Percentiles rank a stretch among this genome's conserved stretches.
Conservation (phyloP, 2,888 invertebrate genomes). For the Apamea sordens region DNA sequence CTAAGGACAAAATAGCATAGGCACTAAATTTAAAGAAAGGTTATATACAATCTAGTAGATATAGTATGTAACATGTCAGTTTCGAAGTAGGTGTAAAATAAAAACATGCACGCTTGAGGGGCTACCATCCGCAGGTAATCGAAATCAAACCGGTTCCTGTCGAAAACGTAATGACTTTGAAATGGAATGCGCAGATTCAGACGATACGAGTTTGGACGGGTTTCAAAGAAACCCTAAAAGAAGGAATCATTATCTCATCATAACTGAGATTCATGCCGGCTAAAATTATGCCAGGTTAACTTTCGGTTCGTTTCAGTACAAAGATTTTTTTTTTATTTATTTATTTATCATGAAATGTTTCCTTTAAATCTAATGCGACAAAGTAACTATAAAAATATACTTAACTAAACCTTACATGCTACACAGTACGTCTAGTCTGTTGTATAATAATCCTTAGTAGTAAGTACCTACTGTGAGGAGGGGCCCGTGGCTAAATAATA, state of each 20-base stretch:
- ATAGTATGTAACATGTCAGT: background rate
- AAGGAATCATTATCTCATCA: background rate
- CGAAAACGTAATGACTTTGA: constrained; percentile 36
- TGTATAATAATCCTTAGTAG: no score
- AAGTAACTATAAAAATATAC: no score
- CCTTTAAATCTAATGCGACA: no score
- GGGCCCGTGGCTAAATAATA: no score
- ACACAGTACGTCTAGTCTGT: no score
- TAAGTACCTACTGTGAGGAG: no score
- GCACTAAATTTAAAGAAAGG: background rate
- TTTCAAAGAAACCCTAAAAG: constrained; percentile 13
- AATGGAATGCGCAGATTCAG: constrained; percentile 40
- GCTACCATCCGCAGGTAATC: constrained; percentile 28
- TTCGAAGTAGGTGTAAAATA: background rate
- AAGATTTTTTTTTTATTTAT: no score
- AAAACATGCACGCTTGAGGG: background rate
- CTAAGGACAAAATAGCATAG: background rate
- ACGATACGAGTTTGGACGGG: constrained; percentile 34
- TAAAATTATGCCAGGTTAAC: background rate
- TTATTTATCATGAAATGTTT: no score
- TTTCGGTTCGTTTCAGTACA: background rate
- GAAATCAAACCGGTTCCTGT: constrained; percentile 61
- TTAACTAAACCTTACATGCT: no score
- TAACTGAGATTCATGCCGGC: background rate
- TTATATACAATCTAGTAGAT: background rate